phyloP scores from a whole-genome alignment of 1,140 invertebrate genomes.

The Leptinotarsa defecta region DNA sequence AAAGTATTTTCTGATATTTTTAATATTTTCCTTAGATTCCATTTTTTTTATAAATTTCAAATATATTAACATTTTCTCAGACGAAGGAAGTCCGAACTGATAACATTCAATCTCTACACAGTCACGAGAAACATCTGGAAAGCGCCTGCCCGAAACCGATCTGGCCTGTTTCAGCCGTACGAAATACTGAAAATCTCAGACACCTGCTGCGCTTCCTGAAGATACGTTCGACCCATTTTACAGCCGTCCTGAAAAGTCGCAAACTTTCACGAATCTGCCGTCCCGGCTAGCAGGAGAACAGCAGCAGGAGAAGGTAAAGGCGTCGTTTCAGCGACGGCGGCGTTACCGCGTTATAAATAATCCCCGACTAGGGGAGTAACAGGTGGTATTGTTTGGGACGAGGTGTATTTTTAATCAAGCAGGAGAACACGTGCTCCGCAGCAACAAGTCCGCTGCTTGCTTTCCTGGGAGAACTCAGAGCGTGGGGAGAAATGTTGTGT shows the following conservation, averaged over 20 bases:
- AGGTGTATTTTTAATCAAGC: constrained; percentile 2
- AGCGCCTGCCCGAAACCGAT: neutral
- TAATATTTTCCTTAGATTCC: too few relatives aligned
- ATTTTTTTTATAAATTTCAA: too few relatives aligned
- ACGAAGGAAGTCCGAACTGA: too few relatives aligned
- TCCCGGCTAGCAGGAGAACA: constrained; percentile 8
- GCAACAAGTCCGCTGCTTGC: neutral
- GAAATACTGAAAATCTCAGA: neutral
- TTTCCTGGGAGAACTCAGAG: neutral
- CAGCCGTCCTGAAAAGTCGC: constrained; percentile 4
- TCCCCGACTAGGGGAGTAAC: neutral
- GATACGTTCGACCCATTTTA: neutral
- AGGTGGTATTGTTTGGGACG: neutral
- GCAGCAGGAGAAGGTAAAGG: constrained; percentile 6
- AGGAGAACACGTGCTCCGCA: neutral
- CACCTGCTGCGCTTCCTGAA: neutral
- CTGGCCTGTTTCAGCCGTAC: neutral
- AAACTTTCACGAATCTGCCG: constrained; percentile 1
- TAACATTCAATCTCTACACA: too few relatives aligned
- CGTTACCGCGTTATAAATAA: neutral
- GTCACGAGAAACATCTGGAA: neutral
- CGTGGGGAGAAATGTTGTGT: neutral
- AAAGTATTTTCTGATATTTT: too few relatives aligned
- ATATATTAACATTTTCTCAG: too few relatives aligned
- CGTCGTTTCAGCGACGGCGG: constrained; percentile 5